phyloP scores from a whole-genome alignment of 2,113 vertebrate species.

The Cyanistes caeruleus region DNA sequence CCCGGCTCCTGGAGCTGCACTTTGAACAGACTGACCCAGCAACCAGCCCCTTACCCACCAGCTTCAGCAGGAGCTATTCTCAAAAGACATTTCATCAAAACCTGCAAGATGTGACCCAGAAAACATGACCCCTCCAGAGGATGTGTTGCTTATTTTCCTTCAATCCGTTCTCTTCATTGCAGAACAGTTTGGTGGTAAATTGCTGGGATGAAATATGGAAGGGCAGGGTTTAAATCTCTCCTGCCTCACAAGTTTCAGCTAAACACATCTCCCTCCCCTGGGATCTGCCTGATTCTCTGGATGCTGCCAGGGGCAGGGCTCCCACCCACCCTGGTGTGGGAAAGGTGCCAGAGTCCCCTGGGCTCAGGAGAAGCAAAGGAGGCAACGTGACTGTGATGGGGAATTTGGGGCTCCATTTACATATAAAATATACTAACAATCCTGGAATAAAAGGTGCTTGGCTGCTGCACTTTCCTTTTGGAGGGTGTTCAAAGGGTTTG shows the following conservation, averaged over 20 bases:
- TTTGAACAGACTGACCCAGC: background rate
- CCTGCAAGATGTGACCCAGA: background rate
- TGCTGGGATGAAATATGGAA: background rate
- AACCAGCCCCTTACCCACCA: accelerated
- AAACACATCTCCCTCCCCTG: accelerated
- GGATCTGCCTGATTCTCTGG: background rate
- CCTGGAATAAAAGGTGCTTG: accelerated
- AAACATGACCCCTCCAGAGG: background rate
- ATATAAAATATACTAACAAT: accelerated
- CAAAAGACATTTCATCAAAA: background rate
- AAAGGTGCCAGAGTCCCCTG: background rate
- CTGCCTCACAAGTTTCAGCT: background rate
- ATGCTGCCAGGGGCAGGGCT: background rate
- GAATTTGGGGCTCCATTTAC: accelerated
- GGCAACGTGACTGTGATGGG: accelerated
- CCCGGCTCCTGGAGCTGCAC: background rate
- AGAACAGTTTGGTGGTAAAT: background rate
- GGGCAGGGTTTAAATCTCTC: background rate
- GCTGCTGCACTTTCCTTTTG: background rate
- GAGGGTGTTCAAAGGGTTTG: background rate
- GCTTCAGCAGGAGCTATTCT: background rate
- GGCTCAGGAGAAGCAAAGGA: background rate
- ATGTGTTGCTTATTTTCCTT: background rate
- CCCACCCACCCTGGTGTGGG: background rate
- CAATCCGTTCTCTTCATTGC: accelerated